A percentile compares a stretch with the other conserved stretches of the same genome.
phyloP scores from a whole-genome alignment of 2,797 vertebrate species.

The Premnoplex brunnescens region DNA sequence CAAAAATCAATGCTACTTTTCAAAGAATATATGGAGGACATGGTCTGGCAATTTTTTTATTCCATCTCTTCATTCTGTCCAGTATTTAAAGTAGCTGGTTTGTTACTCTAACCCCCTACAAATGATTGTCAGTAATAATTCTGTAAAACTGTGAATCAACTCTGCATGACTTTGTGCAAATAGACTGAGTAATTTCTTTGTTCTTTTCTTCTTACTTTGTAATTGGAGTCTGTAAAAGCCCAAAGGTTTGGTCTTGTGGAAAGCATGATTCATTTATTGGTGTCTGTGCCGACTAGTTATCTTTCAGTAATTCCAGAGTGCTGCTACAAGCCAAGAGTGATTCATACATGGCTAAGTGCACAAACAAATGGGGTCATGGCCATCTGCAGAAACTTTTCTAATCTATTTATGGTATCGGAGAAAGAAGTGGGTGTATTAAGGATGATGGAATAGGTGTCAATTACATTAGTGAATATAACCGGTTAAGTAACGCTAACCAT shows the following conservation, averaged over 20 bases:
- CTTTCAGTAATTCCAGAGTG: constrained; percentile 74
- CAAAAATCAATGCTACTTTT: constrained; percentile 6
- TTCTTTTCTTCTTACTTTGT: constrained; percentile 78
- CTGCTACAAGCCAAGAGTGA: constrained; percentile 73
- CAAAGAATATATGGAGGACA: not conserved
- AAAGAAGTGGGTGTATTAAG: constrained; percentile 68
- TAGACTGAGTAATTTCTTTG: constrained; percentile 83
- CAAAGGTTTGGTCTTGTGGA: constrained; percentile 80
- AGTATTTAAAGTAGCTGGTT: constrained; percentile 28
- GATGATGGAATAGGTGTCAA: constrained; percentile 65
- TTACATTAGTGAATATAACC: constrained; percentile 59
- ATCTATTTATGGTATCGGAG: constrained; percentile 74
- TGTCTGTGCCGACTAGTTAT: constrained; percentile 77
- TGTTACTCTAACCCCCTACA: constrained; percentile 52
- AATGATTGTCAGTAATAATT: constrained; percentile 75
- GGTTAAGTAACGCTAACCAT: constrained; percentile 37
- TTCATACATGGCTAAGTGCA: constrained; percentile 69
- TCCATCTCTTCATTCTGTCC: not conserved
- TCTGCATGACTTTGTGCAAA: constrained; percentile 77
- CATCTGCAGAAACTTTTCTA: constrained; percentile 71
- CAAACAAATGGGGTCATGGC: constrained; percentile 74
- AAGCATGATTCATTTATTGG: constrained; percentile 83
- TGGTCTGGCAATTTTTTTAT: not conserved
- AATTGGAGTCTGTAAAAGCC: constrained; percentile 81
- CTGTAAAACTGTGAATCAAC: constrained; percentile 79